Base-by-base conservation (phyloP, 2,113 vertebrate species). In the Anser cygnoides region DNA sequence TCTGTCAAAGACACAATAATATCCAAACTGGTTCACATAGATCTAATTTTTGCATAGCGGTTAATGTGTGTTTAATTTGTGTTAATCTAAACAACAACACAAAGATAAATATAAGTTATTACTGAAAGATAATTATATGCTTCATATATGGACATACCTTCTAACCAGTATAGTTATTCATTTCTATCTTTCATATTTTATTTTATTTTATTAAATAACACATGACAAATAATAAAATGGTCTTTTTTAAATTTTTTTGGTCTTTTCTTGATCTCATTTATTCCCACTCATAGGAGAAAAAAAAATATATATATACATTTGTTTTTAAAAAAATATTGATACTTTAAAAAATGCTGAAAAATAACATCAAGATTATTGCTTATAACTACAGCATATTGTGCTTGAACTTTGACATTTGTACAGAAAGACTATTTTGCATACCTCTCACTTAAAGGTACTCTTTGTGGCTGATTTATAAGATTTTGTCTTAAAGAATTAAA, bases 401-500 rank as follows among this genome's bases (percentile, higher is more conserved):
- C 16, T 55, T 91, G 10, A 91, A 57, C 20, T 78, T 78, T 2
- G 2, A 44, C 14, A 18, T 54, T 87, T 63, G 13, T 26, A 16
- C 13, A 66, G 66, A 13, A 4, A 78, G 83, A 59, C 3, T 63
- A n/a, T 67, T 96, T 80, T 80, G 11, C 13, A 50, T 65, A n/a
- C 5, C 77, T 41, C 2, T 66, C 73, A n/a, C 6, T 39, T 78
- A 67, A 71, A 72, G 84, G 39, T 71, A 43, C 4, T 46, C 6
- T 49, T 80, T 93, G 76, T 84, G 7, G n/a, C 29, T 84, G 20
- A 66, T 80, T 83, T 54, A 46, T 55, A 54, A n/a, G 22, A 26
- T 81, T 87, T 76, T 88, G 2, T 83, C 54, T 19, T 73, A 44
- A 93, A 39, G 22, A 92, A 61, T 28, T 25, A 87, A 90, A 95